These are phyloP conservation scores for Ophion ventricosus DNA, from an alignment of 2,888 invertebrate species.

Conservation along the genomic window DNA sequence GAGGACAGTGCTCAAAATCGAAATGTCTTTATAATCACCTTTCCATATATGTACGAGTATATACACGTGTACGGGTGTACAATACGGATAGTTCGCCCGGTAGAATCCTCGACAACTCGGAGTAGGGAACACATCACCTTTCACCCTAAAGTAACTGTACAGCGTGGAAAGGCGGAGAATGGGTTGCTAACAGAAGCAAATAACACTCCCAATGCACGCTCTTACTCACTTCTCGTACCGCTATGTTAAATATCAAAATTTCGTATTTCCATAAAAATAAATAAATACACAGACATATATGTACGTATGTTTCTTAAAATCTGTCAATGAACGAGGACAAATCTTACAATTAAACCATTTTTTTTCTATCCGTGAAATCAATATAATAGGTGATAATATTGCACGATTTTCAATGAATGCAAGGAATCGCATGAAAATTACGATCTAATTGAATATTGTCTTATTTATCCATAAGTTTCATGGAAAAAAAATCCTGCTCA, in stretches of 20 bases:
- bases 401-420: neutral
- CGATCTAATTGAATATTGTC: neutral
- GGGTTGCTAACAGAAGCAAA: constrained; percentile 70
- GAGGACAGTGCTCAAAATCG: neutral
- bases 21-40: neutral
- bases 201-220: constrained; percentile 63
- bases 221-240: constrained; percentile 56
- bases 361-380: too few species aligned
- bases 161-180: constrained; percentile 72
- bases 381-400: too few species aligned
- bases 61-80: constrained; percentile 15
- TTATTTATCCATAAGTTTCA: constrained; percentile 19
- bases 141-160: constrained; percentile 77
- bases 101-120: constrained; percentile 49
- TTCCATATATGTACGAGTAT: constrained; percentile 21
- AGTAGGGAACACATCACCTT: constrained; percentile 72
- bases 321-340: too few species aligned
- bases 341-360: too few species aligned
- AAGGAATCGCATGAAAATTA: neutral
- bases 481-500: constrained; percentile 1
- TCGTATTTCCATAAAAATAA: constrained; percentile 20
- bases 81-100: constrained; percentile 21
- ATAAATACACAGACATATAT: neutral
- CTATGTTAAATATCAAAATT: constrained; percentile 47
- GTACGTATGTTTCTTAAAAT: constrained; percentile 1